These are phyloP conservation scores for Proisotoma minuta DNA, from an alignment of 2,888 invertebrate genomes.

Conservation along the genomic window DNA sequence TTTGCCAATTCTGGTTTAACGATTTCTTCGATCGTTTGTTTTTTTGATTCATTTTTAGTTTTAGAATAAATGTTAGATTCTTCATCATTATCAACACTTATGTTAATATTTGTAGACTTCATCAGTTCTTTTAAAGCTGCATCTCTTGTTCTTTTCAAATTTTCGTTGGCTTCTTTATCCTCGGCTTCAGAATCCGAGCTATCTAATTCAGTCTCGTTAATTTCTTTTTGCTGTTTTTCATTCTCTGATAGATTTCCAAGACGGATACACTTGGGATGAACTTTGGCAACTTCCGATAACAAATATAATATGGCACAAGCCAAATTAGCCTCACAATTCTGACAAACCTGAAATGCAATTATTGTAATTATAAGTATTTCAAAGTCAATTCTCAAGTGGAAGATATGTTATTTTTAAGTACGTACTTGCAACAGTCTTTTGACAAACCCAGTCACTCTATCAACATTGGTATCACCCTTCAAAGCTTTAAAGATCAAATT, in stretches of 20 bases:
- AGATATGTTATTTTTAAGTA: neutral
- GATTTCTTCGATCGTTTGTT: too few relatives aligned
- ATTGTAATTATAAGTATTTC: neutral
- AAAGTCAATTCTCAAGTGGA: too few relatives aligned
- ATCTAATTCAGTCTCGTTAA: slow-evolving; percentile 47
- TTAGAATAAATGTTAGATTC: too few relatives aligned
- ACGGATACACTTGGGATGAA: slow-evolving; percentile 29
- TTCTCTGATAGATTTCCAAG: slow-evolving; percentile 18
- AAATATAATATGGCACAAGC: slow-evolving; percentile 76
- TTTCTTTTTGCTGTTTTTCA: slow-evolving; percentile 4
- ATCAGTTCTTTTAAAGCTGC: neutral
- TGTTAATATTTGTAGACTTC: slow-evolving; percentile 8
- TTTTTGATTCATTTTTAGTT: too few relatives aligned
- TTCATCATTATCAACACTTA: neutral
- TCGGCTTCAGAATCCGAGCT: slow-evolving; percentile 27
- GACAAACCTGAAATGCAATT: slow-evolving; percentile 55
- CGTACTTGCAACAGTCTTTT: slow-evolving; percentile 72
- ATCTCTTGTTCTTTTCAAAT: neutral
- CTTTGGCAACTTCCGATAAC: slow-evolving; percentile 59
- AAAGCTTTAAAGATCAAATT: slow-evolving; percentile 82
- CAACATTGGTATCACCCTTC: slow-evolving; percentile 67
- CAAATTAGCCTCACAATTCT: slow-evolving; percentile 69
- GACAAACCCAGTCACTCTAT: slow-evolving; percentile 73
- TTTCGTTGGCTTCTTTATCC: slow-evolving; percentile 19
- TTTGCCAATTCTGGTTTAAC: slow-evolving; percentile 2